Conservation (phyloP, 2,888 invertebrate species). For the Rambutsinella grinnellia region DNA sequence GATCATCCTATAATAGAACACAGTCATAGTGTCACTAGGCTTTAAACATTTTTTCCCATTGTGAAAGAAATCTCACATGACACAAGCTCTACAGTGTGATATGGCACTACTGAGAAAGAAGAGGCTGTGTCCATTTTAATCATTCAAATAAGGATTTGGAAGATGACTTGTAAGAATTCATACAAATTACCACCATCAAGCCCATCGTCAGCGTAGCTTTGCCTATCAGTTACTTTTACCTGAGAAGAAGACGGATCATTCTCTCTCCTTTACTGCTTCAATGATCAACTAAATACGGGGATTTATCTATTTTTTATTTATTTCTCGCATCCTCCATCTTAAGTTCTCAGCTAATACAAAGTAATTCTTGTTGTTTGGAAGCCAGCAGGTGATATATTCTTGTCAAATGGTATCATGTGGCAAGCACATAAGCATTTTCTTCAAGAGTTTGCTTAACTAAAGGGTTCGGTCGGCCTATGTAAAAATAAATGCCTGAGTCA, state of each 20-base stretch:
- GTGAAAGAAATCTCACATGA: not conserved
- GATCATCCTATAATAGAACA: no score
- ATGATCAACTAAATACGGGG: not conserved
- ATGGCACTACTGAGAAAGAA: not conserved
- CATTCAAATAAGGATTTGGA: conserved; percentile 35
- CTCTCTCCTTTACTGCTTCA: conserved; percentile 13
- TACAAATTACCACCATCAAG: conserved; percentile 33
- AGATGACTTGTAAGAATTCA: conserved; percentile 34
- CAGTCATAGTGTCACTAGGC: conserved; percentile 11
- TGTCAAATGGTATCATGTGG: conserved; percentile 49
- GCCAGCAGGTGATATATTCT: conserved; percentile 53
- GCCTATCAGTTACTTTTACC: no score
- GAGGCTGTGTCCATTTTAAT: not conserved
- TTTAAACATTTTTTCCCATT: no score
- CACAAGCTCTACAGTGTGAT: not conserved
- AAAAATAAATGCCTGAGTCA: conserved; percentile 50
- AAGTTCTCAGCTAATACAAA: conserved; percentile 19
- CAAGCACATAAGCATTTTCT: conserved; percentile 26
- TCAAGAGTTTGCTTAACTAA: conserved; percentile 13
- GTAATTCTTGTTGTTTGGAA: conserved; percentile 38
- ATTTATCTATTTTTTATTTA: not conserved
- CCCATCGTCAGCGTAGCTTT: no score
- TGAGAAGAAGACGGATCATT: no score
- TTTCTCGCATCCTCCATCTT: not conserved
- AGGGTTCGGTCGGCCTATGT: conserved; percentile 9